Conservation (phyloP, 2,888 invertebrate species). For the Macaria notata region DNA sequence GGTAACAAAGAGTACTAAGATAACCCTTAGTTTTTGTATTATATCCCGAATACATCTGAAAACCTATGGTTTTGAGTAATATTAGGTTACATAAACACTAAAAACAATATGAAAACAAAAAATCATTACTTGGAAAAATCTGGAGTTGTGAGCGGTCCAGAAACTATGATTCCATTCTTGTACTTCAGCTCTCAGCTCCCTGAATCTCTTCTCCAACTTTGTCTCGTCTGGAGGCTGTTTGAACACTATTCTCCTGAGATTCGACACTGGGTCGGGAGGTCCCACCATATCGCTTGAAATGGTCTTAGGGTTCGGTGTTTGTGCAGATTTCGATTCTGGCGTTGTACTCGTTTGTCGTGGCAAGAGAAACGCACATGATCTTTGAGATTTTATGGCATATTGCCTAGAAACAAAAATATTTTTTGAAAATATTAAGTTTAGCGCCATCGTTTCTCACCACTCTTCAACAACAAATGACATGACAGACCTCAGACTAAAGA, state of each 20-base stretch:
- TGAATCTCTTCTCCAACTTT: slow-evolving; percentile 82
- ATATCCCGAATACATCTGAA: too few species aligned
- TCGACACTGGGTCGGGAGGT: slow-evolving; percentile 91
- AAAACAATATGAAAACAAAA: not conserved
- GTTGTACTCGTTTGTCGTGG: slow-evolving; percentile 48
- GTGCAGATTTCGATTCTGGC: slow-evolving; percentile 55
- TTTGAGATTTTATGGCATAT: slow-evolving; percentile 31
- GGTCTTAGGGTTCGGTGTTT: slow-evolving; percentile 64
- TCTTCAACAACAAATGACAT: slow-evolving; percentile 3
- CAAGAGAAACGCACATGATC: slow-evolving; percentile 32
- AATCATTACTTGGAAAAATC: slow-evolving; percentile 83
- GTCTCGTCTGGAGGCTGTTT: slow-evolving; percentile 86
- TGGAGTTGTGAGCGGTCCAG: slow-evolving; percentile 91
- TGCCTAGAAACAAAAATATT: slow-evolving; percentile 15
- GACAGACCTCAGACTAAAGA: too few species aligned
- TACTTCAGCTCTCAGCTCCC: slow-evolving; percentile 85
- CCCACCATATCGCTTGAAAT: slow-evolving; percentile 86
- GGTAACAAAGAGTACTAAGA: too few species aligned
- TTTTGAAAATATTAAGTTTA: slow-evolving; percentile 22
- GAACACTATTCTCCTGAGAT: slow-evolving; percentile 88
- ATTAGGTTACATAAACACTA: too few species aligned
- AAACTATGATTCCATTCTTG: slow-evolving; percentile 93
- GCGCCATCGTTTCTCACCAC: slow-evolving; percentile 16
- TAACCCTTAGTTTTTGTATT: too few species aligned
- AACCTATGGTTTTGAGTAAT: too few species aligned